Evolutionary conservation across 1,140 invertebrate species (phyloP), one percentile per base, ranked within the genome.

Genomic region (Battus philenor): DNA sequence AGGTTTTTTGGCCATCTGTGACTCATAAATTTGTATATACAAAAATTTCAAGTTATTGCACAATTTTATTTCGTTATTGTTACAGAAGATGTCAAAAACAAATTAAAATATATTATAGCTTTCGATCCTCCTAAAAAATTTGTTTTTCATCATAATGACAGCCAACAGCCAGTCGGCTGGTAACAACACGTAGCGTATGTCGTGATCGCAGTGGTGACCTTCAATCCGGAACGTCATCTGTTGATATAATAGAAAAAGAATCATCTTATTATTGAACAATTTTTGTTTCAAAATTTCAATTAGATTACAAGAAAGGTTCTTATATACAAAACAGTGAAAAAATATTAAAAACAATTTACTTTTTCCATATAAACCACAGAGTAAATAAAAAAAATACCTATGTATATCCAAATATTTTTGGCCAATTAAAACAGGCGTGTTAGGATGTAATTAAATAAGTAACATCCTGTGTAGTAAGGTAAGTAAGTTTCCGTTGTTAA

Each of bases 221-320:
- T 79, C 75, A 0, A 83, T 39, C 1, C 68, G 52, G 47, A 72
- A 83, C 1, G 32, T 50, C 50, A 83, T 64, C 79, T 83, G 59
- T 2, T 46, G 48, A 31, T 39, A 44, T 13, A 20, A 16, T 18
- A 27, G 22, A 9, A 29, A 29, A 29, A 1, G 5, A 22, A 22
- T 8, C 8, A 22, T 4, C 3, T 8, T 3, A 22, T 4, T 22
- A 22, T 22, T 4, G 8, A 22, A 22, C 20, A 3, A 3, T 8
- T 22, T 4, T 22, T 8, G 20, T 22, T 22, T 22, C 8, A 22
- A 8, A 22, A 8, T 22, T 3, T 8, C 20, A 4, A 22, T 22
- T 22, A 22, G 8, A 22, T 22, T 22, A 4, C 3, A 22, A 22
- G 20, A 4, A 3, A 22, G 8, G 8, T 22, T 22, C 20, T 22